Base-by-base conservation (phyloP, 2,888 invertebrate species). In the Drosophila longiperda region DNA sequence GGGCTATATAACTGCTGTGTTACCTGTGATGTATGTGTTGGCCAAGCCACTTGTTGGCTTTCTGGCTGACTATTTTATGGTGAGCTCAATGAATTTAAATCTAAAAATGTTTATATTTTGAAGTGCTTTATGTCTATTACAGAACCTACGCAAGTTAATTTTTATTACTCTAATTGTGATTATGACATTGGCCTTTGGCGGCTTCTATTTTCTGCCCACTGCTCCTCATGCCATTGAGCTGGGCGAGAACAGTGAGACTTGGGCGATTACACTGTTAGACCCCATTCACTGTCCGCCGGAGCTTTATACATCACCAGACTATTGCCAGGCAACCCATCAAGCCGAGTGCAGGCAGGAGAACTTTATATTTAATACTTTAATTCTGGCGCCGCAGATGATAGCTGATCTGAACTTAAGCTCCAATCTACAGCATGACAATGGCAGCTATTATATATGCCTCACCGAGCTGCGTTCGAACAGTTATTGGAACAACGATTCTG, bases 11-110 rank as follows among this genome's bases (percentile, higher is more conserved):
- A 96, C 96, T 0, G 96, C 96, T 0, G 93, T 96, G 2, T 92
- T 97, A 71, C 97, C 97, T 0, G 94, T 97, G n/a, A 92, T 96
- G 45, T 97, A 96, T 94, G 95, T 97, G 0, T 89, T 96, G 0
- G 96, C 97, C 0, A 97, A 97, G 91, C 97, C 97, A 0, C 83
- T 94, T 1, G 96, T 97, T 88, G 97, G 97, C 5, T 95, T 96
- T 72, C 85, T 97, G 0, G 96, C 96, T 0, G 97, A 97, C 89
- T 95, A 95, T 76, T 97, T 96, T 93, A 94, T 95, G 83, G 94
- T 95, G 82, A 93, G 83, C 69, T 20, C 0, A 9, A 15, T 8
- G 1, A 1, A 0, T 12, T 9, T 15, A 5, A 23, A 23, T 6
- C 1, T 15, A 3, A 0, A 45, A 29, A 15, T 15, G 8, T 0